phyloP scores from a whole-genome alignment of 2,797 vertebrate species.

The Danio albolineatus region DNA sequence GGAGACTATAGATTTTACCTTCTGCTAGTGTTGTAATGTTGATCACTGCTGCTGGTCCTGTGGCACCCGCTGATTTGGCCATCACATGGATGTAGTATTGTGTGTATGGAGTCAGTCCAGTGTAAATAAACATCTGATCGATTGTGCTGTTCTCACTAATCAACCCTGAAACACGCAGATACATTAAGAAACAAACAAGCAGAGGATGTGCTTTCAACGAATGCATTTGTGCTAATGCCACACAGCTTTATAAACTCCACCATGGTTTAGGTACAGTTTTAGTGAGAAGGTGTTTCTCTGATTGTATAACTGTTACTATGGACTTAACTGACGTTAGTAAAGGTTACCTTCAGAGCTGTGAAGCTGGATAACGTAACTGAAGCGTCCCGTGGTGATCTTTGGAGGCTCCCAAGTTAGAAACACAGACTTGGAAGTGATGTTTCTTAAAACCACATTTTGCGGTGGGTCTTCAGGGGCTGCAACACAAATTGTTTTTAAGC shows the following conservation, averaged over 20 bases:
- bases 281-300: background rate
- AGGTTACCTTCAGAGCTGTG: slow-evolving; percentile 85
- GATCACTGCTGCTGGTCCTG: slow-evolving; percentile 84
- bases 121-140: slow-evolving; percentile 84
- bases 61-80: slow-evolving; percentile 88
- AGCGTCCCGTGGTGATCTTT: slow-evolving; percentile 86
- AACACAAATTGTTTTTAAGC: slow-evolving; percentile 50
- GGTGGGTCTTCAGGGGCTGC: slow-evolving; percentile 94
- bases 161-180: slow-evolving; percentile 74
- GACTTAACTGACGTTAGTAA: background rate
- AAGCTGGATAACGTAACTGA: slow-evolving; percentile 89
- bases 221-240: background rate
- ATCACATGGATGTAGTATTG: slow-evolving; percentile 78
- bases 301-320: background rate
- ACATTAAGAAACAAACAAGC: background rate
- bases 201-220: background rate
- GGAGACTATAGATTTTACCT: slow-evolving; percentile 73
- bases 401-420: slow-evolving; percentile 89
- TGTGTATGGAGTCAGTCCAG: slow-evolving; percentile 87
- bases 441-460: slow-evolving; percentile 81
- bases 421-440: slow-evolving; percentile 87
- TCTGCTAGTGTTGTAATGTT: slow-evolving; percentile 86
- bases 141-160: slow-evolving; percentile 90
- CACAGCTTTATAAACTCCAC: background rate
- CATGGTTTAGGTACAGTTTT: background rate